Evolutionary conservation across 2,888 invertebrate genomes (phyloP), one percentile per base, ranked within the genome.

Genomic region (Gymnocheta viridis): DNA sequence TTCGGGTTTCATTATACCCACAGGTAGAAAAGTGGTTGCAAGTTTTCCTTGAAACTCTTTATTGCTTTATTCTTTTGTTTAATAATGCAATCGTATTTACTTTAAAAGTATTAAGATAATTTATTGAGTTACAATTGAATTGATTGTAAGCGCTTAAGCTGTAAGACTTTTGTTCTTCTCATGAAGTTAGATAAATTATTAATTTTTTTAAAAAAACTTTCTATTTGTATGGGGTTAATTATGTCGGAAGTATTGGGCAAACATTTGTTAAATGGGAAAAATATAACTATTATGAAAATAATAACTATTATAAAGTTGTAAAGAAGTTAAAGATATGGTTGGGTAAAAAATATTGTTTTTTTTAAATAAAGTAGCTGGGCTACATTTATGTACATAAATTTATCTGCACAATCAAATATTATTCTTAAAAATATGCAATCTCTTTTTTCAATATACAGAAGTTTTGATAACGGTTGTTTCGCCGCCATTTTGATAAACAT

Each of bases 91-190:
- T 73, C 67, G 56, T 44, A 64, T 78, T 81, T 81, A 69, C 64
- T 81, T 60, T 35, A 49, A 62, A 78, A 77, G 81, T 77, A 72
- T 77, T 62, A 67, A 62, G 60, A 81, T 81, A 81, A 84, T 84
- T 81, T 81, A 84, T 84, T 81, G 81, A 69, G 73, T 84, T 84
- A 47, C 73, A 69, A 81, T 74, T 78, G 84, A 81, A 84, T 81
- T 81, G 81, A 66, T 83, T 77, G 74, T 51, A 69, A 74, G 35
- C 24, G 29, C 54, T 74, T 67, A 62, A 60, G 9, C 67, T 32
- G 9, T 41, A 51, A 35, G 24, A 10, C 35, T 38, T 49, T 60
- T 77, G 49, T 77, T 62, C 17, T n/a, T 44, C 7, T 51, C 47
- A 19, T 14, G 38, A 9, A 4, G 22, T 10, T 19, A 14, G 0